Base-by-base conservation (phyloP, 2,113 vertebrate genomes). In the Hirundichthys speculiger region DNA sequence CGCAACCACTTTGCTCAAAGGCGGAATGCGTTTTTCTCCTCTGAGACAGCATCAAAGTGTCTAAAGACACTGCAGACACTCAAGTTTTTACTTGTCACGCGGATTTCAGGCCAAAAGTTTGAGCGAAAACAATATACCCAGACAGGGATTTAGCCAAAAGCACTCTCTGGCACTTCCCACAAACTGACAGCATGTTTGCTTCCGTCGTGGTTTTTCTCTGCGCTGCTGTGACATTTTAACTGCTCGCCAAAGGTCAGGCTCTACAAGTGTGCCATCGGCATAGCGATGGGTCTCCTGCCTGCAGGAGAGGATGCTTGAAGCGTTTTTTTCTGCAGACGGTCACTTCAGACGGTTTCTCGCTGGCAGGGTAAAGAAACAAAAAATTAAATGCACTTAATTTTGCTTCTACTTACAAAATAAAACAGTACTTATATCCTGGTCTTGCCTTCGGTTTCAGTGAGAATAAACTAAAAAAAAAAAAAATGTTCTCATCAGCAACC, bases 221-320 rank as follows among this genome's bases (percentile, higher is more conserved):
- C 70, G 52, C 64, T 41, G 34, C 58, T 56, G 67, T 76, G 82
- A 78, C 79, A 81, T 85, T 85, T 82, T 66, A 79, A 79, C 42
- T 64, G 20, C 61, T 82, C 61, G 55, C 51, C 52, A 83, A 87
- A 84, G 85, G 79, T 86, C 75, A 79, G 30, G 62, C 27, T 73
- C 63, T 12, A 22, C 58, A 34, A 21, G 45, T 27, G 21, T 21
- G 5, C 54, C 51, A 46, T 54, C 42, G 19, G 76, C 70, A 73
- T 59, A 57, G 54, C 45, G 73, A 77, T 45, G 42, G n/a, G 30
- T 24, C n/a, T 75, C 66, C 34, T 56, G 65, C 39, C 25, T 2
- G 34, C 20, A 43, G 59, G 55, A 48, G n/a, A 27, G 13, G 34
- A 54, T 50, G 21, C 43, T 55, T n/a, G 49, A n/a, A n/a, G n/a